Evolutionary conservation across 2,113 vertebrate species (phyloP), one percentile per base, ranked within the genome.

Genomic region (Cynoglossus semilaevis): DNA sequence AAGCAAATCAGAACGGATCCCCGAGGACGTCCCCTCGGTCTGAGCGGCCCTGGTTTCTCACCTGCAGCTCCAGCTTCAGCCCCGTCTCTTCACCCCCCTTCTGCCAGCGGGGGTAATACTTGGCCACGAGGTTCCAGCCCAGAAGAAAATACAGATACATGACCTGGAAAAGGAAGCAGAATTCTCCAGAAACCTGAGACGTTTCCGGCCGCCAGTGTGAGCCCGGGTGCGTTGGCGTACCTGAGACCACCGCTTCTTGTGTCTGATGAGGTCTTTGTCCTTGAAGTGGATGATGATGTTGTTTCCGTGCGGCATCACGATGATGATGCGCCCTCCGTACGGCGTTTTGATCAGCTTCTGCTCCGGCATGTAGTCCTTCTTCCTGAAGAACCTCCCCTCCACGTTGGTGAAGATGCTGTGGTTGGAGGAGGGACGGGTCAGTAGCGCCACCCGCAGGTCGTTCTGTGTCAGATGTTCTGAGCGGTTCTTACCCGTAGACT

Each of bases 171-270:
- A 55, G 0, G 17, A 54, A 0, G 48, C 41, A 35, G 13, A 9
- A 46, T 1, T 34, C 16, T 60, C 0, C 56, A 10, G 9, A 38
- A 19, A 60, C 35, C 0, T 0, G 0, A 14, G 10, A 15, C 37
- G 22, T 47, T 3, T 29, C 6, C 22, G 6, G 22, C 22, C 6
- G 3, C 22, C 22, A 29, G 22, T 29, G 3, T 6, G 22, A 29
- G 22, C 22, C 22, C 22, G 22, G 42, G 9, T 41, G 11, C 38
- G 0, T n/a, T 13, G 46, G 45, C 38, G 13, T 67, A 88, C 88
- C 80, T 89, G 88, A 16, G 88, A 89, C 88, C 88, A 89, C 59
- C 88, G 81, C 66, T 91, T 91, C 56, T 87, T 89, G 72, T 90
- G 86, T 5, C 88, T 83, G 16, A 90, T 83, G 36, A 60, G 63